These are phyloP conservation scores for Sciurus niger DNA, from an alignment of 2,113 vertebrate species.

Conservation along the genomic window DNA sequence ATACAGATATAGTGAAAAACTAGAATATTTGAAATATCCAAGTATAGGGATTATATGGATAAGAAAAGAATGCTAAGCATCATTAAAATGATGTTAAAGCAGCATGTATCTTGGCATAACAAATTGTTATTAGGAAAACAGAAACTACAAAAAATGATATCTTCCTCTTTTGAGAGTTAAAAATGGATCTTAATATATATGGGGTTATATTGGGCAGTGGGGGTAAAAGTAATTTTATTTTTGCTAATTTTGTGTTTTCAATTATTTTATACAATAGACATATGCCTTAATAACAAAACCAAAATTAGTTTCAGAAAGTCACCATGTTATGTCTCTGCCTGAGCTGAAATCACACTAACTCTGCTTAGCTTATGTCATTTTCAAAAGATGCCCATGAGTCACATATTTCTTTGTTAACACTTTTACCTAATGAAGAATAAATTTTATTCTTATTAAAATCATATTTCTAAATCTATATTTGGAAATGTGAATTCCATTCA, in stretches of 20 bases:
- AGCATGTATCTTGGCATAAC: not conserved
- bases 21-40: not conserved
- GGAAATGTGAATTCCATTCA: not conserved
- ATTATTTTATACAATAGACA: constrained; percentile 15
- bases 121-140: not conserved
- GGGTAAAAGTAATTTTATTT: not conserved
- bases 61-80: not conserved
- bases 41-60: not conserved
- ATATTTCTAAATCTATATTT: constrained; percentile 24
- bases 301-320: not conserved
- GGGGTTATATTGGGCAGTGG: not conserved
- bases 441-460: constrained; percentile 19
- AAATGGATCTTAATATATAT: not conserved
- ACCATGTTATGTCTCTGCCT: not conserved
- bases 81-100: not conserved
- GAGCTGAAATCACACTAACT: not conserved
- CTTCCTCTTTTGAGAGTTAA: not conserved
- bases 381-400: constrained; percentile 13
- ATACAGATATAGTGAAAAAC: not conserved
- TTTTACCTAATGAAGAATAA: constrained; percentile 34
- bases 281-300: constrained; percentile 10
- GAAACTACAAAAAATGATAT: not conserved
- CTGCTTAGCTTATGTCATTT: not conserved
- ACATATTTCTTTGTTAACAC: not conserved
- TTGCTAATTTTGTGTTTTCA: not conserved